A percentile compares a stretch with the other conserved stretches of the same genome.
Conservation (phyloP, 2,888 invertebrate species). For the Hypolimnas misippus region DNA sequence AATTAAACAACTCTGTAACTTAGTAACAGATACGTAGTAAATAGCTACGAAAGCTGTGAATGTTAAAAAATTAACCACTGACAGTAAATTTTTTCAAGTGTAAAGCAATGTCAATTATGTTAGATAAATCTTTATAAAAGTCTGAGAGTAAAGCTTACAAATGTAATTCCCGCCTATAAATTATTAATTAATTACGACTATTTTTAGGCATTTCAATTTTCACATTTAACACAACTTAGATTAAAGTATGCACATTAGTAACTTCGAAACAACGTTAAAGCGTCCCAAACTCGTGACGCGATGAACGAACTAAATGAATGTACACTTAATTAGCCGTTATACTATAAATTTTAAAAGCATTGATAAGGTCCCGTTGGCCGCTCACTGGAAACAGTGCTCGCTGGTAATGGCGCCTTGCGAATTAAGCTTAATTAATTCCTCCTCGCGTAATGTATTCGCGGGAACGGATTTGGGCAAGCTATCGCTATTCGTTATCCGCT, state of each 20-base stretch:
- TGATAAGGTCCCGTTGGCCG: conserved; percentile 76
- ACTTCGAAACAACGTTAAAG: conserved; percentile 53
- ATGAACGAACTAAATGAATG: conserved; percentile 66
- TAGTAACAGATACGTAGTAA: too few relatives aligned
- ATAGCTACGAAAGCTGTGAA: too few relatives aligned
- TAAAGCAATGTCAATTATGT: too few relatives aligned
- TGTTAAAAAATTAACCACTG: too few relatives aligned
- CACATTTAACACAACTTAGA: neutral
- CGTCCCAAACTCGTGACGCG: conserved; percentile 68
- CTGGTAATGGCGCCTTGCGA: conserved; percentile 66
- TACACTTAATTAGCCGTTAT: conserved; percentile 78
- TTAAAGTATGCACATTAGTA: conserved; percentile 49
- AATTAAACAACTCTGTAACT: too few relatives aligned
- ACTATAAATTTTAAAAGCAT: conserved; percentile 77
- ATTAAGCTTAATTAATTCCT: conserved; percentile 75
- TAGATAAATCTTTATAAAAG: too few relatives aligned
- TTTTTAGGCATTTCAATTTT: too few relatives aligned
- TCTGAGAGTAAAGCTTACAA: too few relatives aligned
- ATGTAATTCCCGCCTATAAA: too few relatives aligned
- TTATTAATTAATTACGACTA: too few relatives aligned
- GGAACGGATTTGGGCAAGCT: conserved; percentile 47
- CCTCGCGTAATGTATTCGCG: conserved; percentile 48
- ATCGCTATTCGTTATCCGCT: conserved; percentile 33
- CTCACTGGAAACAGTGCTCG: conserved; percentile 56
- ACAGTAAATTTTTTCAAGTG: too few relatives aligned